Percentiles rank a stretch among this genome's conserved stretches.
Conservation (phyloP, 2,797 vertebrate species). For the Pristis pectinata region DNA sequence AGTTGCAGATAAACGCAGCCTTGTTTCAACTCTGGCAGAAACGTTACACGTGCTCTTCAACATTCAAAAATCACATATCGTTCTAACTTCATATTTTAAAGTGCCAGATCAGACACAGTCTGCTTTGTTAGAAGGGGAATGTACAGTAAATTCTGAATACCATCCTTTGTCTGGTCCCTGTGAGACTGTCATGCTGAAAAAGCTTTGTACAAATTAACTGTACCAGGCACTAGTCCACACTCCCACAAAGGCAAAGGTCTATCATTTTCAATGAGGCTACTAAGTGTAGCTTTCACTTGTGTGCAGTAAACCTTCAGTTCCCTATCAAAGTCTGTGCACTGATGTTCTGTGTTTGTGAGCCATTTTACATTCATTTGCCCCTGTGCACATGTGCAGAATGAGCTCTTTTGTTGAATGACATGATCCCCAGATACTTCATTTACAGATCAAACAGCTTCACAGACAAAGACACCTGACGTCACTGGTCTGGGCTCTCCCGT, state of each 20-base stretch:
- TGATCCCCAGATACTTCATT: background rate
- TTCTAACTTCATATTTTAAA: background rate
- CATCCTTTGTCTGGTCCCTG: background rate
- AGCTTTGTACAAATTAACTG: background rate
- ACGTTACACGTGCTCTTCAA: background rate
- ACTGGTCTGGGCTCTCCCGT: background rate
- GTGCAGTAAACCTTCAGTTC: background rate
- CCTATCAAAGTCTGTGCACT: background rate
- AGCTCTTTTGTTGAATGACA: background rate
- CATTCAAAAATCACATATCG: background rate
- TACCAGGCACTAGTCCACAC: background rate
- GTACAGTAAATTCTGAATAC: conserved; percentile 15
- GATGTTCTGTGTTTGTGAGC: background rate
- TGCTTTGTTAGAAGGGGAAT: background rate
- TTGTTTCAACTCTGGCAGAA: background rate
- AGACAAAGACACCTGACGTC: background rate
- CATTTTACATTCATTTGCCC: background rate
- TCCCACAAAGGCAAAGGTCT: background rate
- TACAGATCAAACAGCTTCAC: background rate
- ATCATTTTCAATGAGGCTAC: too few species aligned
- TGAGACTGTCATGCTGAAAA: background rate
- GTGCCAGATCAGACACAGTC: background rate
- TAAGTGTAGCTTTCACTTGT: background rate
- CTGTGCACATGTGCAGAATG: background rate
- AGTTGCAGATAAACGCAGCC: conserved; percentile 3